phyloP scores from a whole-genome alignment of 2,113 vertebrate genomes.

The Mixornis gularis region DNA sequence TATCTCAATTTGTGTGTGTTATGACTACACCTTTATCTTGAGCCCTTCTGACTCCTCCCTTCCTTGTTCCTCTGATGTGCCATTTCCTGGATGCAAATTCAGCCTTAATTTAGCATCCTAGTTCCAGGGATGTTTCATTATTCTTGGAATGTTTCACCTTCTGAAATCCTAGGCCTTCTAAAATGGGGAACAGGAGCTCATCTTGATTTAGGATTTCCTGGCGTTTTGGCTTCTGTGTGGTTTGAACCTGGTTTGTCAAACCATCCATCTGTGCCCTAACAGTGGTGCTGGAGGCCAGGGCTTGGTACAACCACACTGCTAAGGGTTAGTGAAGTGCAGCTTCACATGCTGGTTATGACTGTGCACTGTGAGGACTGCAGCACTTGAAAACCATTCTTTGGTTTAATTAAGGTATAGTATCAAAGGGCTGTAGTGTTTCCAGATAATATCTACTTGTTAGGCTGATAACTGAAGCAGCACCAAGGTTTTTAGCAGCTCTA shows the following conservation, averaged over 20 bases:
- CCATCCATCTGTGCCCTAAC: not conserved
- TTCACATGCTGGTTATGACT: not conserved
- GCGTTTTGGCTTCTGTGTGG: not conserved
- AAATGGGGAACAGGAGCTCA: not conserved
- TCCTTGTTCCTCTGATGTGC: not conserved
- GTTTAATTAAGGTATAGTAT: constrained; percentile 20
- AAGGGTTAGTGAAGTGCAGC: not conserved
- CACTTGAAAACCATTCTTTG: not conserved
- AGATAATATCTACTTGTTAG: constrained; percentile 39
- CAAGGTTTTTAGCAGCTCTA: constrained; percentile 22
- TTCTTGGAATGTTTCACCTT: not conserved
- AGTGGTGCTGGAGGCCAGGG: not conserved
- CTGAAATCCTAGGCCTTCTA: not conserved
- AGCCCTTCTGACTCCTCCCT: not conserved
- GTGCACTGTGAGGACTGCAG: not conserved
- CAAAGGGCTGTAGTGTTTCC: constrained; percentile 24
- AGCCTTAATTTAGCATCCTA: not conserved
- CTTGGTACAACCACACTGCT: not conserved
- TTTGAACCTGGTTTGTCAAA: not conserved
- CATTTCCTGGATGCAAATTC: not conserved
- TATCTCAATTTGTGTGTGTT: not conserved
- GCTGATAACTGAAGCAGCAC: constrained; percentile 39
- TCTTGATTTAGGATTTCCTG: not conserved
- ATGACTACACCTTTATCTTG: not conserved
- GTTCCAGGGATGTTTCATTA: not conserved